A percentile compares a stretch with the other conserved stretches of the same genome.
Evolutionary conservation across 64 coral and sea anemone genomes (phyloP).

Genomic region (Cladopsammia gracilis): DNA sequence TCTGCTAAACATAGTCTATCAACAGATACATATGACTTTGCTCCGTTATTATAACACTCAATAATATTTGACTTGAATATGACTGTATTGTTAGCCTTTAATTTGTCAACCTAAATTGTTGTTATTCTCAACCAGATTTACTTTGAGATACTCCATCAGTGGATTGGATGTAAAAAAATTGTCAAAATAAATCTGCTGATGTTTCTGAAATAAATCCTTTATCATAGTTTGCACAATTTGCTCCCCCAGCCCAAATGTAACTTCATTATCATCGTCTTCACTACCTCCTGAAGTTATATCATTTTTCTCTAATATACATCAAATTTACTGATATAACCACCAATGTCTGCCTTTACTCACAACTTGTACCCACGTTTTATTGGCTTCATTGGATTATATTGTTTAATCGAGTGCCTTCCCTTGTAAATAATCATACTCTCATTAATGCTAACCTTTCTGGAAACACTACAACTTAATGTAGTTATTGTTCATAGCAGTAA

Average conservation of each 20-base stretch:
- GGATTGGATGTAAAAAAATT: slow-evolving; percentile 73
- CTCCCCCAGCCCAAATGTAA: slow-evolving; percentile 54
- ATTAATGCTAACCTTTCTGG: slow-evolving; percentile 54
- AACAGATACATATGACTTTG: too few relatives aligned
- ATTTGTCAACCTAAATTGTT: slow-evolving; percentile 34
- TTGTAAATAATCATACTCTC: slow-evolving; percentile 68
- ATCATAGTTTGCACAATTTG: slow-evolving; percentile 45
- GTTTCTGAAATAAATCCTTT: slow-evolving; percentile 23
- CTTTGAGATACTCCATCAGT: slow-evolving; percentile 68
- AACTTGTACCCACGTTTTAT: slow-evolving; percentile 78
- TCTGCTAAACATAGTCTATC: too few relatives aligned
- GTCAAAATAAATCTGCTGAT: slow-evolving; percentile 72
- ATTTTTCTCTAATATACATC: slow-evolving; percentile 69
- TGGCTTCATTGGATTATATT: slow-evolving; percentile 69
- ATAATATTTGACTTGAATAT: too few relatives aligned
- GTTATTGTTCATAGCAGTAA: slow-evolving; percentile 65
- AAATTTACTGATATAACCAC: slow-evolving; percentile 70
- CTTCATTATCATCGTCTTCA: neutral
- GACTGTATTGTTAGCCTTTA: slow-evolving; percentile 42
- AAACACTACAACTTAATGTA: slow-evolving; percentile 73
- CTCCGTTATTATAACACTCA: too few relatives aligned
- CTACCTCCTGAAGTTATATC: slow-evolving; percentile 5
- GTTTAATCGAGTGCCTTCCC: slow-evolving; percentile 66
- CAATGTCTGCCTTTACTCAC: slow-evolving; percentile 69
- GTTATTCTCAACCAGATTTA: slow-evolving; percentile 46